These are phyloP conservation scores for Empis livida DNA, from an alignment of 2,888 invertebrate genomes.

Conservation along the genomic window DNA sequence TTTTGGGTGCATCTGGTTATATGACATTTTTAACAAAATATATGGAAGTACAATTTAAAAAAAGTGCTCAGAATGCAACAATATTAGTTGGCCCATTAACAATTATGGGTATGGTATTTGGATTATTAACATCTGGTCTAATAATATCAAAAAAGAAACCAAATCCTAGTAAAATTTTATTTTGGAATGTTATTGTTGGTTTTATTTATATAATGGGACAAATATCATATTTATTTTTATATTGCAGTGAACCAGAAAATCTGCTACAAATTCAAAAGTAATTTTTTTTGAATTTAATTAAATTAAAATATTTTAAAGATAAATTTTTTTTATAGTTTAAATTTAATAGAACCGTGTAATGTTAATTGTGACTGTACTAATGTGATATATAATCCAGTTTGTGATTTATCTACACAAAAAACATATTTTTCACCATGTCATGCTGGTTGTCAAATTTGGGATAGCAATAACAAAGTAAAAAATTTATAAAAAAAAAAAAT, in stretches of 20 bases:
- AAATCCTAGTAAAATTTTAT: conserved; percentile 41
- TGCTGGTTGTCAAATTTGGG: conserved; percentile 47
- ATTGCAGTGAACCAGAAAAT: conserved; percentile 35
- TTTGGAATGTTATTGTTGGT: conserved; percentile 50
- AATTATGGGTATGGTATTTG: conserved; percentile 45
- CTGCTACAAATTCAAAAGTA: conserved; percentile 17
- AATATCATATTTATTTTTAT: conserved; percentile 41
- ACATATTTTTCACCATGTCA: conserved; percentile 62
- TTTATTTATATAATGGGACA: conserved; percentile 40
- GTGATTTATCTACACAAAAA: conserved; percentile 40
- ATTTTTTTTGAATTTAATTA: background rate
- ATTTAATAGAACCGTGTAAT: conserved; percentile 44
- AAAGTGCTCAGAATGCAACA: conserved; percentile 50
- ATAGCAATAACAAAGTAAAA: conserved; percentile 20
- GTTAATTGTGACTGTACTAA: conserved; percentile 44
- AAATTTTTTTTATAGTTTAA: conserved; percentile 30
- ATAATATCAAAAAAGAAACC: conserved; percentile 49
- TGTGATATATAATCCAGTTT: conserved; percentile 51
- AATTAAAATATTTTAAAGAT: background rate
- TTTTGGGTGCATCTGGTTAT: conserved; percentile 48
- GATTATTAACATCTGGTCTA: conserved; percentile 45
- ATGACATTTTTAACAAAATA: conserved; percentile 62
- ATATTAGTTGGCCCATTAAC: conserved; percentile 49
- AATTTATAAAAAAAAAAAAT: background rate
- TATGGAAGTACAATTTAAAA: conserved; percentile 58